A percentile compares a stretch with the other conserved stretches of the same genome.
Conservation (phyloP, 2,113 vertebrate genomes). For the Phycodurus eques region DNA sequence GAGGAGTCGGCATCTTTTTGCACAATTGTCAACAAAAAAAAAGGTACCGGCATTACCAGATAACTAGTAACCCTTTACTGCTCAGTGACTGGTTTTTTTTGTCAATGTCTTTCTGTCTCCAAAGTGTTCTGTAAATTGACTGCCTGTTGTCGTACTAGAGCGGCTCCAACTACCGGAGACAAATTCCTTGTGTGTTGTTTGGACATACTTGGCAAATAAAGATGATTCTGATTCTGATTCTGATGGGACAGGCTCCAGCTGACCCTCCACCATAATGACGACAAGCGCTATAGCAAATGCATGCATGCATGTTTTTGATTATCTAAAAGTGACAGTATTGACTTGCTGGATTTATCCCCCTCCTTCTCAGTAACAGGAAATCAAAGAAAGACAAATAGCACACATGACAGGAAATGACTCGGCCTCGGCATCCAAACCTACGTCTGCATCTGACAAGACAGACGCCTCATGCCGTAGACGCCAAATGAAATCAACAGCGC, state of each 20-base stretch:
- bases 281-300: not conserved
- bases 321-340: not conserved
- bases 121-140: too few species aligned
- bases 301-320: not conserved
- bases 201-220: too few species aligned
- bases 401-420: constrained; percentile 38
- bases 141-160: too few species aligned
- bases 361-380: constrained; percentile 42
- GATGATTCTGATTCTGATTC: too few species aligned
- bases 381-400: constrained; percentile 50
- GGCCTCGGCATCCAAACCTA: not conserved
- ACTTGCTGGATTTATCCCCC: not conserved
- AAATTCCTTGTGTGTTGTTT: too few species aligned
- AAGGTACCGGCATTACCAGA: too few species aligned
- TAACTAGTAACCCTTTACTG: too few species aligned
- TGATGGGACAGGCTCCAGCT: not conserved
- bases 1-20: too few species aligned
- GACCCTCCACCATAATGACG: not conserved
- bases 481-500: not conserved
- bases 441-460: constrained; percentile 33
- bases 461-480: not conserved
- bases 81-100: too few species aligned
- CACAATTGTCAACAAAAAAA: too few species aligned
- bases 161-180: too few species aligned
- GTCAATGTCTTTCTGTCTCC: too few species aligned